Evolutionary conservation across 2,113 vertebrate genomes (phyloP).

Genomic region (Callochromis pleurospilus): DNA sequence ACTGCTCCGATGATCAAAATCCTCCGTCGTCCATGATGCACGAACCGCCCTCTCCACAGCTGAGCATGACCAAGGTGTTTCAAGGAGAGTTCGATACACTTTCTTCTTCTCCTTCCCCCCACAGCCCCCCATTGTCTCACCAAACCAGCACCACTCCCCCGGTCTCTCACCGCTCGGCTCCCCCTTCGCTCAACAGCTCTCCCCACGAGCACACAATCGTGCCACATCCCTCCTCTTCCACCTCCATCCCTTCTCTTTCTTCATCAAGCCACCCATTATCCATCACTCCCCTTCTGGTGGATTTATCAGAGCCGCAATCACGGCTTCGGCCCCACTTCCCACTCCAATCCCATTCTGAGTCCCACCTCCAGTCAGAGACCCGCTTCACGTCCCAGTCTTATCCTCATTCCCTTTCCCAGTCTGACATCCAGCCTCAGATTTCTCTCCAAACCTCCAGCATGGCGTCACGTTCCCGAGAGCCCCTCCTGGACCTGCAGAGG

Average conservation of each 20-base stretch:
- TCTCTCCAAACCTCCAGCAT: conserved; percentile 15
- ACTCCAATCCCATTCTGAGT: not conserved
- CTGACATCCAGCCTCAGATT: not conserved
- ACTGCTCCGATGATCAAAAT: not conserved
- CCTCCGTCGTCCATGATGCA: not conserved
- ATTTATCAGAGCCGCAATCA: not conserved
- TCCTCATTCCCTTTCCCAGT: not conserved
- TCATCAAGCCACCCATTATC: conserved; percentile 11
- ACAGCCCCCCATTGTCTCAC: not conserved
- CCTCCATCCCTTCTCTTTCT: conserved; percentile 25
- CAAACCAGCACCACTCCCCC: not conserved
- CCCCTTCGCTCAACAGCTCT: conserved; percentile 60
- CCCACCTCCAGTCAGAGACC: not conserved
- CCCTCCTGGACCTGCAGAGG: conserved; percentile 37
- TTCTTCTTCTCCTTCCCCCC: not conserved
- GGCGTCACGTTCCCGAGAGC: not conserved
- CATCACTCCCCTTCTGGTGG: not conserved
- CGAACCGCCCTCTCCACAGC: not conserved
- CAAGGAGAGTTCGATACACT: not conserved
- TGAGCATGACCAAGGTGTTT: not conserved
- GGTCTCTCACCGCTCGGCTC: conserved; percentile 43
- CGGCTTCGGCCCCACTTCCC: not conserved
- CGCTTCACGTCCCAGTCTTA: not conserved
- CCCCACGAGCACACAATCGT: conserved; percentile 22
- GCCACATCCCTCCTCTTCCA: not conserved